phyloP scores from a whole-genome alignment of 2,797 vertebrate species.

The Notamacropus eugenii region DNA sequence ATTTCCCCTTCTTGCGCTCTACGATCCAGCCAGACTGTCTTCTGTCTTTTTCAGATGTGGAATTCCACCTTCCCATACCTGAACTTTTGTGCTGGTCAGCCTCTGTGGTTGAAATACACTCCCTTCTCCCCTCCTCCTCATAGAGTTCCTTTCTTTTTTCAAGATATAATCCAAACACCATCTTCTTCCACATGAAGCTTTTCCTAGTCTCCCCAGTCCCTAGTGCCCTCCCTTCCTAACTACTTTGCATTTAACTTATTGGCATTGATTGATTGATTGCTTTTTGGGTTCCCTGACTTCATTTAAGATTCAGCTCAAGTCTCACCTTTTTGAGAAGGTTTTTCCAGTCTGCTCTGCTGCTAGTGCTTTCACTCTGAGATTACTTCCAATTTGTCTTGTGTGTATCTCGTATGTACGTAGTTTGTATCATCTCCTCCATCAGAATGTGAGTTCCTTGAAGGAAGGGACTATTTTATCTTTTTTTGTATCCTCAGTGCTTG shows the following conservation, averaged over 20 bases:
- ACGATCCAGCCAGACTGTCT: background rate
- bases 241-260: background rate
- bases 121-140: background rate
- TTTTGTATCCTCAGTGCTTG: background rate
- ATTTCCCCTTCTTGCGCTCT: background rate
- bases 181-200: background rate
- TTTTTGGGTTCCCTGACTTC: background rate
- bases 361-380: background rate
- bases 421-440: background rate
- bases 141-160: background rate
- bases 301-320: background rate
- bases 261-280: background rate
- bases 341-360: background rate
- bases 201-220: background rate
- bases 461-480: background rate
- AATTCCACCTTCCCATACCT: background rate
- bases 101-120: background rate
- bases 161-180: background rate
- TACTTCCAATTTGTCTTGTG: background rate
- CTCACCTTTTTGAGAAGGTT: background rate
- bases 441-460: background rate
- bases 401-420: background rate
- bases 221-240: background rate
- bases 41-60: background rate
- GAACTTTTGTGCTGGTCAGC: background rate